Evolutionary conservation across 1,140 invertebrate genomes (phyloP).

Genomic region (Pissodes strobi): DNA sequence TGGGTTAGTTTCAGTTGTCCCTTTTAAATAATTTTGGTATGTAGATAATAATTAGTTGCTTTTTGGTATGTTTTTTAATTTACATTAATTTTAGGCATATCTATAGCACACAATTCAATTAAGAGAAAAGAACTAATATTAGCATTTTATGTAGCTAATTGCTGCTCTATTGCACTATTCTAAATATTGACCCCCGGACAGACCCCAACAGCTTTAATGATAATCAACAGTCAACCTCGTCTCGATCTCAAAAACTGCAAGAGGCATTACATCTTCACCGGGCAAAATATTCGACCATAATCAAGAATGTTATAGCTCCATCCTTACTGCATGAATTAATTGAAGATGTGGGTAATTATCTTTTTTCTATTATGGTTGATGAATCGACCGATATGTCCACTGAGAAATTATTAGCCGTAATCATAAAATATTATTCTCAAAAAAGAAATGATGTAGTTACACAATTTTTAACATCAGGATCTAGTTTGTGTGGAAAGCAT

Average conservation of each 20-base stretch:
- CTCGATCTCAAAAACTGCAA: not conserved
- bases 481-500: not conserved
- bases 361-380: constrained; percentile 52
- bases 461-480: not conserved
- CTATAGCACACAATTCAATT: not conserved
- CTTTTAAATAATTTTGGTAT: no score
- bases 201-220: not conserved
- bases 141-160: not conserved
- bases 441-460: not conserved
- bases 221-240: not conserved
- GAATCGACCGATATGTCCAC: constrained; percentile 54
- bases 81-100: not conserved
- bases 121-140: not conserved
- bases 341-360: constrained; percentile 47
- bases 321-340: constrained; percentile 44
- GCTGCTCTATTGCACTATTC: not conserved
- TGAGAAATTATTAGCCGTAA: constrained; percentile 43
- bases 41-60: no score
- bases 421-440: constrained; percentile 1
- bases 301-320: constrained; percentile 50
- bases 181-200: not conserved
- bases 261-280: constrained; percentile 14
- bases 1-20: no score
- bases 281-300: constrained; percentile 51
- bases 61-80: not conserved